Base-by-base conservation (phyloP, 2,113 vertebrate species). In the Oostethus manadensis region DNA sequence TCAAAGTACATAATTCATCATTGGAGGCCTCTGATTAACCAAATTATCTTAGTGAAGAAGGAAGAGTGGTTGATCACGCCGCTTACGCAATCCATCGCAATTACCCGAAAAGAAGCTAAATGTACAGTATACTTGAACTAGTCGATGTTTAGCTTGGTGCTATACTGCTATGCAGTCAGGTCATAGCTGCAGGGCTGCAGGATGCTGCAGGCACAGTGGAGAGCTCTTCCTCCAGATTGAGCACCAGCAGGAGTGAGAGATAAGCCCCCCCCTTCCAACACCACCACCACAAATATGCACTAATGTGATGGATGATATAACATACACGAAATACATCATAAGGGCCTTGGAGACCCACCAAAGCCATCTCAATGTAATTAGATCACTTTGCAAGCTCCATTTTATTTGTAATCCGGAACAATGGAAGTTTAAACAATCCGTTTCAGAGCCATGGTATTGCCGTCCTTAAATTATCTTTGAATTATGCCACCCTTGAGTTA, bases 211-310 rank as follows among this genome's bases (percentile, higher is more conserved):
- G 69, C 70, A 71, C 68, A 77, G 72, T 58, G 40, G 54, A 69
- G 69, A 74, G 51, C 68, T 64, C 70, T 66, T 78, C 67, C 69
- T 82, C 83, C 83, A 88, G 84, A 85, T 86, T 85, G 84, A 72
- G 66, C 71, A 78, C 75, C 81, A 63, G 80, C 77, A 79, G 83
- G 84, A 69, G 78, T 78, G 78, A 78, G 77, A 77, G 75, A 80
- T 83, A 75, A 80, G 49, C 62, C 64, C 68, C 51, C 69, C 38
- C 62, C 64, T 66, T 49, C 66, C 38, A 42, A 13, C 11, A n/a
- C 40, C 21, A 49, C 63, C 47, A 47, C 73, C 65, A 51, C 26
- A 1, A 13, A 76, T 65, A 13, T 42, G 68, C 70, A 76, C 66
- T 47, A 2, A 51, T 66, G 75, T 84, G 84, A 88, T 80, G 71